Percentiles rank a stretch among this genome's conserved stretches.
These are phyloP conservation scores for Mesoclemmys tuberculata DNA, from an alignment of 2,113 vertebrate genomes.

Conservation along the genomic window DNA sequence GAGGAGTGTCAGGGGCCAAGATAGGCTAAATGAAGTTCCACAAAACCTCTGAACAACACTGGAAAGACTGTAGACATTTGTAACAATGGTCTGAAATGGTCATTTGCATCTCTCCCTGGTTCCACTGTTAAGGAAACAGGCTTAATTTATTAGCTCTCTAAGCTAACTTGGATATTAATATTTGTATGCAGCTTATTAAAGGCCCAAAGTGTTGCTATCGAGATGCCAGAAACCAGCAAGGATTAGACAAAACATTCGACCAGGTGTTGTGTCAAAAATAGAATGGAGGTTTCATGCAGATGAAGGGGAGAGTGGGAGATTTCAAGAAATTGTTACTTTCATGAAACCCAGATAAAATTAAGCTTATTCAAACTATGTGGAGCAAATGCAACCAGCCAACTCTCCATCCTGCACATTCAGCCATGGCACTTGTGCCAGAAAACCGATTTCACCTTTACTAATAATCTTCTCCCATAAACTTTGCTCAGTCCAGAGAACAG, in stretches of 20 bases:
- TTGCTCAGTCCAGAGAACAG: slow-evolving; percentile 84
- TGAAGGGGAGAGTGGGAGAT: slow-evolving; percentile 31
- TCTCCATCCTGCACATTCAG: slow-evolving; percentile 45
- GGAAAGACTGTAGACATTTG: neutral
- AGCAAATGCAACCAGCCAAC: slow-evolving; percentile 20
- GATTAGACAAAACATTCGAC: slow-evolving; percentile 41
- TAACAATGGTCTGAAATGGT: rapidly evolving
- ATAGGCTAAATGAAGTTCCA: slow-evolving; percentile 2
- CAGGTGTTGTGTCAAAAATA: slow-evolving; percentile 32
- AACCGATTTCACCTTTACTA: slow-evolving; percentile 30
- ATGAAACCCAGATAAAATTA: slow-evolving; percentile 59
- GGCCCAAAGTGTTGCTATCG: neutral
- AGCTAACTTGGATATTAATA: neutral
- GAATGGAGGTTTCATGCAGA: slow-evolving; percentile 56
- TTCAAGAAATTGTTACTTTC: slow-evolving; percentile 66
- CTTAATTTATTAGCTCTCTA: neutral
- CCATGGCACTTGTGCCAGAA: slow-evolving; percentile 67
- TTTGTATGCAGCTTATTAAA: neutral
- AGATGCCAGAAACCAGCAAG: slow-evolving; percentile 6
- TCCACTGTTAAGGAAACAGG: neutral
- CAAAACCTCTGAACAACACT: neutral
- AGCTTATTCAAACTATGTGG: slow-evolving; percentile 91
- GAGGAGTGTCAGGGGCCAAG: neutral
- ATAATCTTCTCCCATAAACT: slow-evolving; percentile 42
- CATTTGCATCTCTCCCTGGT: rapidly evolving